Conservation (phyloP, 2,888 invertebrate species). For the Mesorhabditis belari region DNA sequence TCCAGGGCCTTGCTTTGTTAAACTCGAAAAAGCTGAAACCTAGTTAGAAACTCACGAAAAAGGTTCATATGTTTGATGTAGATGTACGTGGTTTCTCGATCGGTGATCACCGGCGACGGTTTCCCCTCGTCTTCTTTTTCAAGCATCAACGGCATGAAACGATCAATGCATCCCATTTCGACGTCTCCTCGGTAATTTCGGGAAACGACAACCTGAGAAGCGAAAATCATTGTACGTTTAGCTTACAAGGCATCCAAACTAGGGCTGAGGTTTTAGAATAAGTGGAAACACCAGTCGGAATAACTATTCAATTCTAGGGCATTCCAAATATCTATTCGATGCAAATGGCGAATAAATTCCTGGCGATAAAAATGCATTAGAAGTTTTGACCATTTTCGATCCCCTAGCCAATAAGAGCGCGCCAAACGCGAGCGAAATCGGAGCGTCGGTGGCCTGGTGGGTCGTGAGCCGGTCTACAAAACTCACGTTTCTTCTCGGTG, state of each 20-base stretch:
- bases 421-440: too few species aligned
- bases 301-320: too few species aligned
- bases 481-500: too few species aligned
- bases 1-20: neutral
- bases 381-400: too few species aligned
- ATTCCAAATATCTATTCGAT: too few species aligned
- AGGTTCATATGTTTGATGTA: constrained; percentile 96
- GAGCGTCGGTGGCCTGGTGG: too few species aligned
- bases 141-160: constrained; percentile 94
- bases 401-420: too few species aligned
- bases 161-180: constrained; percentile 88
- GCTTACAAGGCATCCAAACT: neutral
- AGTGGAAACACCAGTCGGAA: too few species aligned
- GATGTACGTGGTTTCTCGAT: constrained; percentile 71
- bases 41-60: constrained; percentile 64
- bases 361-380: too few species aligned
- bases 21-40: neutral
- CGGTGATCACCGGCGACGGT: constrained; percentile 60
- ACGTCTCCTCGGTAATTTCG: constrained; percentile 95
- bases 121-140: constrained; percentile 94
- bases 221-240: neutral
- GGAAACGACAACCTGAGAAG: constrained; percentile 75
- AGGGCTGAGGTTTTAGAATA: too few species aligned
- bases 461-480: too few species aligned
- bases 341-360: too few species aligned